These are phyloP conservation scores for Drosophila bipectinata DNA, from an alignment of 1,140 invertebrate species.

Conservation along the genomic window DNA sequence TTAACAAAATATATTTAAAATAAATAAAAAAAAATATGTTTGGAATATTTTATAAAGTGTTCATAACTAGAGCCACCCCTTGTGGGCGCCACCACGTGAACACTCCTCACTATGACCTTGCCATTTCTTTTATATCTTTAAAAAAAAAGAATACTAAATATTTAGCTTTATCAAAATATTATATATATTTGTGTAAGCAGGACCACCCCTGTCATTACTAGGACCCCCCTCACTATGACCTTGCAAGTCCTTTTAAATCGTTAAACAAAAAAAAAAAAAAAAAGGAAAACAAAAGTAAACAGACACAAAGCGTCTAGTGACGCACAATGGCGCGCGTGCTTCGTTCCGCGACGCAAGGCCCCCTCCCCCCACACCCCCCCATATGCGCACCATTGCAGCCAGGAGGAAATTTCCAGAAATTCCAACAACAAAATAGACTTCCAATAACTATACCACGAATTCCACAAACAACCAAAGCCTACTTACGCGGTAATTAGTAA, in stretches of 20 bases:
- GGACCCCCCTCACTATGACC: not conserved
- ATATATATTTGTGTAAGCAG: not conserved
- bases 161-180: not conserved
- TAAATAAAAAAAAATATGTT: too few relatives aligned
- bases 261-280: not conserved
- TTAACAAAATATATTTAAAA: too few relatives aligned
- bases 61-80: not conserved
- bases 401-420: not conserved
- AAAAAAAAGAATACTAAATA: too few relatives aligned
- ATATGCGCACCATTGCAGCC: not conserved
- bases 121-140: too few relatives aligned
- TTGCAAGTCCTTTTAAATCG: not conserved
- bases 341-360: not conserved
- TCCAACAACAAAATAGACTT: not conserved
- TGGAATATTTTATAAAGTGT: not conserved
- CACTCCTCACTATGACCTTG: not conserved
- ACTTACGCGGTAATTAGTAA: constrained; percentile 3
- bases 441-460: not conserved
- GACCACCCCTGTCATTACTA: not conserved
- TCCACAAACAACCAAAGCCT: not conserved
- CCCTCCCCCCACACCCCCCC: not conserved
- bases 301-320: constrained; percentile 3
- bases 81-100: not conserved
- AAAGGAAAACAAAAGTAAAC: not conserved
- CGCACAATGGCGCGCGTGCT: constrained; percentile 5